These are phyloP conservation scores for Ophioninae sp. DNA, from an alignment of 2,888 invertebrate genomes.

Conservation along the genomic window DNA sequence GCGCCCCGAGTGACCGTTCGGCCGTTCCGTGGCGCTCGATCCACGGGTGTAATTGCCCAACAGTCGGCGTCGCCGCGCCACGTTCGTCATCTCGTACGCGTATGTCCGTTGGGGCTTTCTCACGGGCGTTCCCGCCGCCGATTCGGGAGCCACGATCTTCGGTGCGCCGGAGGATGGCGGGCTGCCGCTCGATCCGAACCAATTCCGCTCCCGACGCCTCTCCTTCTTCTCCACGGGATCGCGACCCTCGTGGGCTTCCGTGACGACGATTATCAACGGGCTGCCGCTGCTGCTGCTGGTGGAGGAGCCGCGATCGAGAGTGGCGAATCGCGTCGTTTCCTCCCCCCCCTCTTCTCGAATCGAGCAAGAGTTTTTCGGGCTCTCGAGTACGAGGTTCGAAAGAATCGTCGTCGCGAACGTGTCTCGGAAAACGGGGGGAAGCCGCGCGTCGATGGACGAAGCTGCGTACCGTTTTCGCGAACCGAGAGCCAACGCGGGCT, in stretches of 20 bases:
- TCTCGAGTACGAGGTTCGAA: slow-evolving; percentile 72
- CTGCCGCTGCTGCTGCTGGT: slow-evolving; percentile 19
- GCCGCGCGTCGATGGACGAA: too few relatives aligned
- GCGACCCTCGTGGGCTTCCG: slow-evolving; percentile 60
- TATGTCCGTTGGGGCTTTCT: slow-evolving; percentile 75
- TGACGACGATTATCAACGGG: slow-evolving; percentile 70
- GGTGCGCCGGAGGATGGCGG: slow-evolving; percentile 37
- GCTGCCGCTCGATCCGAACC: background rate
- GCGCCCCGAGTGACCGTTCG: background rate
- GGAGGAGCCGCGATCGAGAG: slow-evolving; percentile 41
- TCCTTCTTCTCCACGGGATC: background rate
- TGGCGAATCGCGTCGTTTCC: slow-evolving; percentile 45
- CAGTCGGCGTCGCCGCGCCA: slow-evolving; percentile 78
- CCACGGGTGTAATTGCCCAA: slow-evolving; percentile 79
- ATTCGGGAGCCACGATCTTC: slow-evolving; percentile 51
- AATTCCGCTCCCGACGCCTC: background rate
- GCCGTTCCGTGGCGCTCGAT: slow-evolving; percentile 68
- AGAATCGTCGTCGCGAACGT: slow-evolving; percentile 73
- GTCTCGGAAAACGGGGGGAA: slow-evolving; percentile 23
- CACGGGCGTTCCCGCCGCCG: slow-evolving; percentile 57
- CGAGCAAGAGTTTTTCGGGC: slow-evolving; percentile 62
- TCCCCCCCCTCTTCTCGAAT: slow-evolving; percentile 45
- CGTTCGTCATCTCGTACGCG: slow-evolving; percentile 79
- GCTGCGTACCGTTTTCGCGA: slow-evolving; percentile 51
- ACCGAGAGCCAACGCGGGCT: slow-evolving; percentile 69